Evolutionary conservation across 2,888 invertebrate species (phyloP).

Genomic region (Agonopterix arenella): DNA sequence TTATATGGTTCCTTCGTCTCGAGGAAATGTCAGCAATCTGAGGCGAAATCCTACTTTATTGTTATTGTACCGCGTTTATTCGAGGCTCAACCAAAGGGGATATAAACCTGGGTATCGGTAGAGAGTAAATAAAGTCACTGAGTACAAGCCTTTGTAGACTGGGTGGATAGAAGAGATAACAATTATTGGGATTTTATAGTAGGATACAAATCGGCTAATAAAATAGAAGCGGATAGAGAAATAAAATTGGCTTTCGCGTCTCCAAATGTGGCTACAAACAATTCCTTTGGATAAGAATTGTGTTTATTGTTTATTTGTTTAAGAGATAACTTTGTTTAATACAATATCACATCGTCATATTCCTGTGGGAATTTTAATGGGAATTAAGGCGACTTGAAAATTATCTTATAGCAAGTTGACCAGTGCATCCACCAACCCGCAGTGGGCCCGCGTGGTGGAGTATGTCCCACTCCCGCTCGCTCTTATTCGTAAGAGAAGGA

Average conservation of each 20-base stretch:
- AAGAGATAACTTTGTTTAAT: too few relatives aligned
- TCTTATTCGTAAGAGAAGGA: too few relatives aligned
- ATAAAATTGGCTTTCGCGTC: slow-evolving; percentile 17
- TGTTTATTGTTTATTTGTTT: neutral
- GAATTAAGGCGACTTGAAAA: too few relatives aligned
- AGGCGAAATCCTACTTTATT: slow-evolving; percentile 66
- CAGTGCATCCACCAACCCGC: too few relatives aligned
- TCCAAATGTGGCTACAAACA: slow-evolving; percentile 2
- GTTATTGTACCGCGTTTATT: slow-evolving; percentile 68
- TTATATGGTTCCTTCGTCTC: slow-evolving; percentile 55
- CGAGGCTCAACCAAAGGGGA: slow-evolving; percentile 49
- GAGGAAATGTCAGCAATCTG: slow-evolving; percentile 68
- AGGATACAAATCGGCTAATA: slow-evolving; percentile 35
- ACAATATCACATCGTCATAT: neutral
- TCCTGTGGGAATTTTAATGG: neutral
- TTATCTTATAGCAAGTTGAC: too few relatives aligned
- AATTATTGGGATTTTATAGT: slow-evolving; percentile 56
- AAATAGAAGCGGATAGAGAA: slow-evolving; percentile 18
- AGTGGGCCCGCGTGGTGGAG: too few relatives aligned
- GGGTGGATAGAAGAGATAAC: slow-evolving; percentile 54
- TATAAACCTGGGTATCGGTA: slow-evolving; percentile 63
- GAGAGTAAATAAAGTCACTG: slow-evolving; percentile 58
- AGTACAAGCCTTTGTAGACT: slow-evolving; percentile 30
- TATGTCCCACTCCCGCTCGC: too few relatives aligned
- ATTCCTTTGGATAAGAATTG: neutral